Evolutionary conservation across 2,888 invertebrate genomes (phyloP), one percentile per base, ranked within the genome.

Genomic region (Aleiodes leptofemur): DNA sequence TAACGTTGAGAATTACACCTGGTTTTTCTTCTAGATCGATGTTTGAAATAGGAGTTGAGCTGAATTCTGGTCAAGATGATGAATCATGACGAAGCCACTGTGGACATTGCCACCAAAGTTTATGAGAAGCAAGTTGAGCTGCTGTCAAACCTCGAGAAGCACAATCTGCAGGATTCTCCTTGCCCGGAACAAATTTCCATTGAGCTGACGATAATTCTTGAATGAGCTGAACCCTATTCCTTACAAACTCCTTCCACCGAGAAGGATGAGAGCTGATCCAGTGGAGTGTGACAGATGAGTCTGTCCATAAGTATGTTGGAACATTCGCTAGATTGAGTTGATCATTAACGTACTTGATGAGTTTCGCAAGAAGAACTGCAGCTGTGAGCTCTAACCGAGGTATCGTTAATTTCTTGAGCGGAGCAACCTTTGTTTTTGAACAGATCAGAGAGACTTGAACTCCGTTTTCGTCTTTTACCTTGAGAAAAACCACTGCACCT

Each of bases 401-500:
- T 4, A 78, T 73, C 1, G 76, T 75, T 1, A 78, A 68, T 0
- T 48, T 29, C 9, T 76, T 78, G 55, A 76, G 51, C 0, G 78
- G 76, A 4, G 74, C 76, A 6, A 73, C 76, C 9, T 72, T 72
- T 0, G 74, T 71, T 13, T 66, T 69, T 0, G 73, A 8, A 51
- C 79, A n/a, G 79, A 7, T 71, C 51, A 0, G 77, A 43, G 4
- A 74, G 66, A 9, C 2, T 4, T 2, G 79, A 66, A 2, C 31
- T 11, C 6, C 34, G 4, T 34, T 34, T 3, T 34, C 34, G 56
- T 64, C 0, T 3, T 6, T 7, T 11, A 56, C 55, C 59, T 29
- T 34, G 2, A 82, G n/a, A 14, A 80, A 80, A 8, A 82, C 69
- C 3, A 74, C 77, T 1, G 83, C 82, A 4, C 75, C 76, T 69